phyloP scores from a whole-genome alignment of 2,113 vertebrate genomes.

The Lampris megalopsis region DNA sequence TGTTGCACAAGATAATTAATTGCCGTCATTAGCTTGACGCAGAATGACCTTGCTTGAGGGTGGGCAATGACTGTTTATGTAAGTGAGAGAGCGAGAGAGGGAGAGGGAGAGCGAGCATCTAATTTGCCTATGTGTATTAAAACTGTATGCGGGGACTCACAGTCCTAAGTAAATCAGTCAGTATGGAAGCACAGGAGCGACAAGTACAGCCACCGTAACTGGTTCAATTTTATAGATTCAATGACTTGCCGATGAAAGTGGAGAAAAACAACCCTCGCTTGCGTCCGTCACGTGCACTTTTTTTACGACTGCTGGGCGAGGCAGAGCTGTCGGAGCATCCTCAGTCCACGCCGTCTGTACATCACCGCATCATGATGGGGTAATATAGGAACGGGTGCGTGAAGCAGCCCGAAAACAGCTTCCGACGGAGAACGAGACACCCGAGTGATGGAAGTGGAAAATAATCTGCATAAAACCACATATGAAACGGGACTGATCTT shows the following conservation, averaged over 20 bases:
- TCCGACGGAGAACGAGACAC: slow-evolving; percentile 3
- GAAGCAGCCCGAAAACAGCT: slow-evolving; percentile 31
- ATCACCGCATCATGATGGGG: slow-evolving; percentile 6
- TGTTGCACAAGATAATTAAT: slow-evolving; percentile 68
- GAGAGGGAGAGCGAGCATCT: slow-evolving; percentile 11
- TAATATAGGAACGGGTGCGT: slow-evolving; percentile 14
- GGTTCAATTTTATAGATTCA: slow-evolving; percentile 39
- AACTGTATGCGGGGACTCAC: slow-evolving; percentile 4
- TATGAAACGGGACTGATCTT: slow-evolving; percentile 14
- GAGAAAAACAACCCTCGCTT: background rate
- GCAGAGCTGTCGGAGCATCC: slow-evolving; percentile 35
- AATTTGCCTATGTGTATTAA: background rate
- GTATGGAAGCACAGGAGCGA: slow-evolving; percentile 32
- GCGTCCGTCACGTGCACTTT: slow-evolving; percentile 25
- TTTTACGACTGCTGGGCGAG: slow-evolving; percentile 46
- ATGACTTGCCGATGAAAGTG: slow-evolving; percentile 52
- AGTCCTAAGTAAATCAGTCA: slow-evolving; percentile 66
- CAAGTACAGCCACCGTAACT: slow-evolving; percentile 54
- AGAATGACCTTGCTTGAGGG: slow-evolving; percentile 62
- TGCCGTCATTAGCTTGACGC: slow-evolving; percentile 55
- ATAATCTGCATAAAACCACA: slow-evolving; percentile 14
- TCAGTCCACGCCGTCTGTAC: slow-evolving; percentile 14
- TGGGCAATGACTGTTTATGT: background rate
- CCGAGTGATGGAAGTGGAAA: slow-evolving; percentile 22
- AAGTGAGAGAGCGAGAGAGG: slow-evolving; percentile 25